phyloP scores from a whole-genome alignment of 2,888 invertebrate genomes.

The Anodontia alba region DNA sequence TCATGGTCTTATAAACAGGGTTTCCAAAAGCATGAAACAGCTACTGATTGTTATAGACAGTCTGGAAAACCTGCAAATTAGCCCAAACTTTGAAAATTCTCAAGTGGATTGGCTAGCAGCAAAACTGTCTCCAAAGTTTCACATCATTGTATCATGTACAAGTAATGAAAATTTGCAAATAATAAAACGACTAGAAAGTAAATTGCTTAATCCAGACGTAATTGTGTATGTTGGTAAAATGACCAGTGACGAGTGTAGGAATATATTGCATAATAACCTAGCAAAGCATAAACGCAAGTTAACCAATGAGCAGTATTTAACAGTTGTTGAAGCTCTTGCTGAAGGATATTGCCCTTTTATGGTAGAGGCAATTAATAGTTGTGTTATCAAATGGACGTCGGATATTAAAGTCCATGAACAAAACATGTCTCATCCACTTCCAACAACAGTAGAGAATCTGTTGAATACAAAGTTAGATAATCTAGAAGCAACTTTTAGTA shows the following conservation, averaged over 20 bases:
- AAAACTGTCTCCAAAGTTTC: slow-evolving; percentile 72
- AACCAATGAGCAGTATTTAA: slow-evolving; percentile 46
- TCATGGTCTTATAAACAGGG: slow-evolving; percentile 69
- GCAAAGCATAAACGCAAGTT: slow-evolving; percentile 40
- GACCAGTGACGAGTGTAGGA: slow-evolving; percentile 48
- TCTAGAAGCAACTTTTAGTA: slow-evolving; percentile 66
- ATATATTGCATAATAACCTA: slow-evolving; percentile 42
- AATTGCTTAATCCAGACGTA: slow-evolving; percentile 45
- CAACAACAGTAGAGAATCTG: slow-evolving; percentile 21
- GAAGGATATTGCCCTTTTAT: slow-evolving; percentile 45
- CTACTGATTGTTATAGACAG: slow-evolving; percentile 60
- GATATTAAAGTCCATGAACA: slow-evolving; percentile 9
- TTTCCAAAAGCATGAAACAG: slow-evolving; percentile 63
- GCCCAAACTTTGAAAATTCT: slow-evolving; percentile 46
- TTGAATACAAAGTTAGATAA: slow-evolving; percentile 46
- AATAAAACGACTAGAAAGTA: slow-evolving; percentile 50
- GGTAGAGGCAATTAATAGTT: slow-evolving; percentile 27
- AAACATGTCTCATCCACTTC: neutral
- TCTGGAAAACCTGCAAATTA: slow-evolving; percentile 72
- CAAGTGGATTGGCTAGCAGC: slow-evolving; percentile 71
- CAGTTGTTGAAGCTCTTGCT: slow-evolving; percentile 37
- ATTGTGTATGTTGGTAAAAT: slow-evolving; percentile 52
- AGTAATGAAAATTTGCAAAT: slow-evolving; percentile 41
- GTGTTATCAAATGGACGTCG: slow-evolving; percentile 47
- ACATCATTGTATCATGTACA: slow-evolving; percentile 67